Evolutionary conservation across 2,888 invertebrate species (phyloP), one percentile per base, ranked within the genome.

Genomic region (Macroteleia sp.): DNA sequence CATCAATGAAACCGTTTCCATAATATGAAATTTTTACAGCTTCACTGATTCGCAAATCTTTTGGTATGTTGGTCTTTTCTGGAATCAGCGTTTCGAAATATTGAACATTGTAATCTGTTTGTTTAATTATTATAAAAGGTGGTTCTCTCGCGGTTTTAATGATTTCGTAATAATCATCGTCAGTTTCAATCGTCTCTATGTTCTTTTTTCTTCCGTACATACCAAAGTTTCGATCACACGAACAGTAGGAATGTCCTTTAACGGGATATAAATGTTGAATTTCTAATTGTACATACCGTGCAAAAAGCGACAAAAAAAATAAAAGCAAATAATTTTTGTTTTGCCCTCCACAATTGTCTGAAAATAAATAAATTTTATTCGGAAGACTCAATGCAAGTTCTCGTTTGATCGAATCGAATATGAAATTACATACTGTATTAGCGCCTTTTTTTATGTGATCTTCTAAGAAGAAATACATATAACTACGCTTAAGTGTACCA

Each of bases 401-500:
- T 32, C 32, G 16, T 66, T 67, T 28, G 9, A 77, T 73, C 1
- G 54, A 46, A 54, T 77, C 39, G 5, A 54, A 62, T 4, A 77
- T 6, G 19, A 74, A 69, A 77, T 69, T 79, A 12, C 77, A 79
- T 0, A 82, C 57, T 6, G 80, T 79, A 20, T 82, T 80, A n/a
- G 61, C 54, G 9, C 80, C 79, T 73, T 81, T 81, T 46, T 80
- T 80, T 2, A 71, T 56, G 3, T n/a, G 17, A 30, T 71, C 77
- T 69, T 80, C 81, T 3, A 78, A 17, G 39, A 81, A 80, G 6
- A 46, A 52, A 56, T 75, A 80, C 78, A 79, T 81, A 10, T 79
- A 80, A 30, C 80, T 79, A 22, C 64, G 36, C 9, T 69, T 64
- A 9, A 48, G 8, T 0, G 3, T 10, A 17, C 54, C 56, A 22